phyloP scores from a whole-genome alignment of 1,140 invertebrate genomes.

The Maniola jurtina region DNA sequence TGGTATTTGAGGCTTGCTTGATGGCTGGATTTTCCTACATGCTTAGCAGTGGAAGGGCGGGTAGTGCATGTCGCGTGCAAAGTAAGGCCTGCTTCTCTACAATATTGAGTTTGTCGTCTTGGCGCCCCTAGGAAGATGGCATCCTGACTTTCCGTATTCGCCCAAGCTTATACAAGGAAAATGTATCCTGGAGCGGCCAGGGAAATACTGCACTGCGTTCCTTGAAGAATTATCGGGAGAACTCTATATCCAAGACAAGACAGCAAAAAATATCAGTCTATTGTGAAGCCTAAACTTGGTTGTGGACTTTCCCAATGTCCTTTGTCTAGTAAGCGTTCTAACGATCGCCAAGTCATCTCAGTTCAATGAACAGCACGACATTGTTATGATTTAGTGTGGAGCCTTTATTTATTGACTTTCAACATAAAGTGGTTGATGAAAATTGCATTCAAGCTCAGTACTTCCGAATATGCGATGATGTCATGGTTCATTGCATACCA shows the following conservation, averaged over 20 bases:
- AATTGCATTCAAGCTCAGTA: slow-evolving; percentile 13
- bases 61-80: too few relatives aligned
- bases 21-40: too few relatives aligned
- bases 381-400: slow-evolving; percentile 11
- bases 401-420: slow-evolving; percentile 12
- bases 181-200: too few relatives aligned
- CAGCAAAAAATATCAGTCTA: background rate
- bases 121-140: too few relatives aligned
- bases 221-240: too few relatives aligned
- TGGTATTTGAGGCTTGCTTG: too few relatives aligned
- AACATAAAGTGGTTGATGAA: slow-evolving; percentile 6
- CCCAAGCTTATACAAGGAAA: too few relatives aligned
- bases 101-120: too few relatives aligned
- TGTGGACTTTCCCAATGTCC: slow-evolving; percentile 1
- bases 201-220: too few relatives aligned
- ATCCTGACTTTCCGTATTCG: too few relatives aligned
- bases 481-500: slow-evolving; percentile 18
- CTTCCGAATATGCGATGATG: slow-evolving; percentile 14
- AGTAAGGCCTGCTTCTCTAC: too few relatives aligned
- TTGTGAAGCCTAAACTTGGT: background rate
- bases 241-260: background rate
- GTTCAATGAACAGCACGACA: slow-evolving; percentile 6
- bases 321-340: slow-evolving; percentile 12
- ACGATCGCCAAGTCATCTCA: slow-evolving; percentile 1
- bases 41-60: too few relatives aligned